These are phyloP conservation scores for Cataglyphis rosenhaueri DNA, from an alignment of 2,888 invertebrate species.

Conservation along the genomic window DNA sequence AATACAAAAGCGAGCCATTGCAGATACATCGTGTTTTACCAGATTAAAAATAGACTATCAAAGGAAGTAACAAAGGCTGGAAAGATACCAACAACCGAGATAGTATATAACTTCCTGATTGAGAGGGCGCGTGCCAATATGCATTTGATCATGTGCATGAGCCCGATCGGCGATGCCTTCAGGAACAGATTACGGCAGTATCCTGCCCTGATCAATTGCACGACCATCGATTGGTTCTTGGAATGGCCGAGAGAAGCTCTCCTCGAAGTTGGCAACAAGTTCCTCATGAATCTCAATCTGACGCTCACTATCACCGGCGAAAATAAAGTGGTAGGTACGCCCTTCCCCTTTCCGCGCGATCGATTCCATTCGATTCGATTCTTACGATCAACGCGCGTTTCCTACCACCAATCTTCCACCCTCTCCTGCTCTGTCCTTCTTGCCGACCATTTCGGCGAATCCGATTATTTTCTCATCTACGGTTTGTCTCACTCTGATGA, in stretches of 20 bases:
- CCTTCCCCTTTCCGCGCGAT: conserved; percentile 65
- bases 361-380: conserved; percentile 72
- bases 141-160: conserved; percentile 94
- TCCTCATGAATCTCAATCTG: conserved; percentile 91
- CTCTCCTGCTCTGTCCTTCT: conserved; percentile 37
- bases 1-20: background rate
- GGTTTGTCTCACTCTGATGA: conserved; percentile 59
- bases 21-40: background rate
- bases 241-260: conserved; percentile 96
- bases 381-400: conserved; percentile 59
- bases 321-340: conserved; percentile 85
- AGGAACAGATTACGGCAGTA: conserved; percentile 94
- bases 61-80: conserved; percentile 87
- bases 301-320: conserved; percentile 90
- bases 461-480: conserved; percentile 74
- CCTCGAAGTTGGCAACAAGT: conserved; percentile 95
- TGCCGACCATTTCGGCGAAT: conserved; percentile 65
- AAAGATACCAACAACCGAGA: conserved; percentile 89
- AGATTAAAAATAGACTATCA: conserved; percentile 88
- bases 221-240: conserved; percentile 96
- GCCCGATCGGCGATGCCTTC: conserved; percentile 95
- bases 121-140: conserved; percentile 91
- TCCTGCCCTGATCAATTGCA: conserved; percentile 94
- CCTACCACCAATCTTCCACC: conserved; percentile 36
- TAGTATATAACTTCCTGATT: conserved; percentile 91